Base-by-base conservation (phyloP, 2,888 invertebrate genomes). In the Temnothorax ravouxi region DNA sequence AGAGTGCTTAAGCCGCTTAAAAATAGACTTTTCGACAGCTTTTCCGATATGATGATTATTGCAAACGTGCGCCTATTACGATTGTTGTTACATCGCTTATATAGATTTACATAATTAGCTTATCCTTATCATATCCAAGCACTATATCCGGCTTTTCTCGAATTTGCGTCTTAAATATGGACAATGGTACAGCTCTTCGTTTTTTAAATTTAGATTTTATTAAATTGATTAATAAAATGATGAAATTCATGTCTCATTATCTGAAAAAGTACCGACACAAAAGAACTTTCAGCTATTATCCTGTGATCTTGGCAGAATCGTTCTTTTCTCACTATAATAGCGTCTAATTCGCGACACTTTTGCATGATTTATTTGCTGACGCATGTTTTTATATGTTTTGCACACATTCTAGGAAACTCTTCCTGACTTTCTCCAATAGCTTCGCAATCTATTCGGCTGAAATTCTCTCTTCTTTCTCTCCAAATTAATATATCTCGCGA, bases 401-500 rank as follows among this genome's bases (percentile, higher is more conserved):
- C 6, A 11, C 13, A 59, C n/a, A 41, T 11, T 62, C 9, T 59
- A 29, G 3, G 47, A 34, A 34, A 38, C 54, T 54, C 25, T 64
- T 21, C 62, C n/a, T 41, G 34, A 52, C 64, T 41, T 52, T 54
- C 41, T 41, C 25, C 34, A 3, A 8, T 11, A 25, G 47, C 66
- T 38, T 38, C 18, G 25, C 50, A 25, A 41, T 52, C 66, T 13
- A 54, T 61, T 29, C 41, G 15, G 52, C n/a, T 64, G 41, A 18
- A 72, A 72, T 15, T 77, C 52, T 25, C 41, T 29, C 25, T 44
- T 29, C 44, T 59, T 34, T 34, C 13, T 59, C 59, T 29, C 25
- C 25, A 47, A 74, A 59, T 74, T n/a, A 2, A 74, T 29, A n/a
- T 54, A 29, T 41, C 71, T 54, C 38, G 21, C 69, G 38, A 21